Base-by-base conservation (phyloP, 2,888 invertebrate genomes). In the Melipona beecheii region DNA sequence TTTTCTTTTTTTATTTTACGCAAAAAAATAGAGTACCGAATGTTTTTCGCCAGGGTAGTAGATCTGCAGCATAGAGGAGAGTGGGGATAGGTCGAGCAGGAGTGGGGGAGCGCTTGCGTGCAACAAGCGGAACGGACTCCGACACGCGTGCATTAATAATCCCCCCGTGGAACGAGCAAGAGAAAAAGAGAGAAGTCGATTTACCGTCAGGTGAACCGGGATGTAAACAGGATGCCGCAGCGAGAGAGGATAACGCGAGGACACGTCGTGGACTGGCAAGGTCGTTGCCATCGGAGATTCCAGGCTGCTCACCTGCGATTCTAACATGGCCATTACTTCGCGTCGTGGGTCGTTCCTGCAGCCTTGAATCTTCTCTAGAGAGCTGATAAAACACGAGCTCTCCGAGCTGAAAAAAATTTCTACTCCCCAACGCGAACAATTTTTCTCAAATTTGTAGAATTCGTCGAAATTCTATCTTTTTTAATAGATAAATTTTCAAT, bases 221-320 rank as follows among this genome's bases (percentile, higher is more conserved):
- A 91, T 89, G 87, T 90, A 88, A 90, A 91, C 89, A 90, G 90
- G 90, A 91, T 89, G 85, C 86, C 76, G 64, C 70, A 60, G 70
- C 72, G 83, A 81, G 83, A 86, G 85, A 86, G 86, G 86, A 87
- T 86, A 87, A 77, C 86, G 77, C 81, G 88, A 85, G 83, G 84
- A 84, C 78, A 85, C 83, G 80, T 78, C 78, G 78, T 62, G 77
- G 66, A 21, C 58, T 70, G 72, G 84, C 87, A 87, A 86, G 87
- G 86, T 87, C 87, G 87, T 87, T 87, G 87, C 84, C 85, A 85
- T 74, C 69, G 65, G 72, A 79, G 64, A 74, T 78, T 75, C 70
- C 86, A 81, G 86, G 82, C 84, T 84, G 71, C 83, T 87, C 86
- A 82, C 84, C 84, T 73, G 80, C 64, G 81, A 56, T 13, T 68